phyloP scores from a whole-genome alignment of 2,797 vertebrate species.

The Thalassophryne amazonica region DNA sequence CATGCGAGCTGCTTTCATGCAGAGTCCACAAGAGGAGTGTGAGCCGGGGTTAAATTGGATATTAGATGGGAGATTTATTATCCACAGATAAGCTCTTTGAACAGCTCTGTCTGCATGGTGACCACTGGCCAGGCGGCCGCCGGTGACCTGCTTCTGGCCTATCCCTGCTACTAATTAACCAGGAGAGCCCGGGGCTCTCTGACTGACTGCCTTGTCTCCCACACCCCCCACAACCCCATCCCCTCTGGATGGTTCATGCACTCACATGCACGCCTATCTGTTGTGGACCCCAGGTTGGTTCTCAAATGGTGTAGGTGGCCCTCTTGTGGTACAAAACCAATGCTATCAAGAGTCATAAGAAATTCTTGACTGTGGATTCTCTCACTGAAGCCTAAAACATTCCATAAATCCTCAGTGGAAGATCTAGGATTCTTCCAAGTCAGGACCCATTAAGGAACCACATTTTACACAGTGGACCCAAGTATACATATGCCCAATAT shows the following conservation, averaged over 20 bases:
- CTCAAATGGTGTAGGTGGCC: conserved; percentile 65
- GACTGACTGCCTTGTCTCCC: conserved; percentile 68
- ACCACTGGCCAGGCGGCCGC: conserved; percentile 42
- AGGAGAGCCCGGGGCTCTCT: conserved; percentile 59
- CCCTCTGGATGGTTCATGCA: conserved; percentile 65
- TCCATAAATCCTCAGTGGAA: too few species aligned
- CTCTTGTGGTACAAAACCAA: conserved; percentile 63
- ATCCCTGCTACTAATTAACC: conserved; percentile 72
- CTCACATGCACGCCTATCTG: conserved; percentile 47
- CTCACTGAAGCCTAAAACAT: background rate
- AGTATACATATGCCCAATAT: too few species aligned
- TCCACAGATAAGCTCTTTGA: conserved; percentile 76
- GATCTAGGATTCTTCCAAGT: too few species aligned
- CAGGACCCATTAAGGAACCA: too few species aligned
- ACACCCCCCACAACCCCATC: conserved; percentile 21
- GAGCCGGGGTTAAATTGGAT: conserved; percentile 76
- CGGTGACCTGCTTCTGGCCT: conserved; percentile 62
- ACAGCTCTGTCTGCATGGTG: conserved; percentile 72
- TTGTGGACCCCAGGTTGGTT: conserved; percentile 49
- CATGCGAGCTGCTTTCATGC: too few species aligned
- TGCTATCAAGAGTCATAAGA: background rate
- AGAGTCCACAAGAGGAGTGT: conserved; percentile 68
- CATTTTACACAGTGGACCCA: too few species aligned
- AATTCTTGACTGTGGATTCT: background rate
- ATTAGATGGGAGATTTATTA: conserved; percentile 65